Base-by-base conservation (phyloP, 1,140 invertebrate species). In the Pentalonia nigronervosa region DNA sequence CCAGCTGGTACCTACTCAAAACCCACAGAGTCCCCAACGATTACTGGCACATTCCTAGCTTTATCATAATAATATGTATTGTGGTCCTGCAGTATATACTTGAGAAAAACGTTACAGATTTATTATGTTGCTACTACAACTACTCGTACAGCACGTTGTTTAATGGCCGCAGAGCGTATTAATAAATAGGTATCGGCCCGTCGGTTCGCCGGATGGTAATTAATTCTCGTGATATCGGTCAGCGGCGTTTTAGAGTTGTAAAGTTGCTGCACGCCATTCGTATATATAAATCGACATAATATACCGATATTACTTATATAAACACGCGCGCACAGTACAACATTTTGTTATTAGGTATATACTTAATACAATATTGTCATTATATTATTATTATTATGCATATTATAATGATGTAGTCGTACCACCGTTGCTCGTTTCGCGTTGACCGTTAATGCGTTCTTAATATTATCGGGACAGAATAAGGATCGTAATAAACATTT, bases 381-480 rank as follows among this genome's bases (percentile, higher is more conserved):
- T 45, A 30, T 84, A 9, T 53, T 50, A 53, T 53, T 53, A 53
- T 45, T n/a, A n/a, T n/a, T n/a, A n/a, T n/a, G 21, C 21, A 47
- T 47, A 86, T 30, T 60, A 60, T 60, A 84, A 41, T 45, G 25
- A 21, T 30, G 41, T 76, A 91, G n/a, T 56, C 17, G n/a, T 20
- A 25, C 23, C 90, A 14, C 34, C 50, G 88, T 60, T 25, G 17
- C 41, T n/a, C n/a, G n/a, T n/a, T n/a, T n/a, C n/a, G n/a, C 45
- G 45, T 47, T 84, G 91, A 93, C 91, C 91, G 76, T 83, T 86
- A 93, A 93, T 86, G 91, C 41, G 91, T 93, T 53, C 91, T 84
- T 93, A 83, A 93, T 91, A 91, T 67, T 67, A 67, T 67, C 90
- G 8, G 67, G 60, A 21, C 20, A 50, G 91, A 93, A 93, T 53